Evolutionary conservation across 2,113 vertebrate species (phyloP), one percentile per base, ranked within the genome.

Genomic region (Ammodramus savannarum): DNA sequence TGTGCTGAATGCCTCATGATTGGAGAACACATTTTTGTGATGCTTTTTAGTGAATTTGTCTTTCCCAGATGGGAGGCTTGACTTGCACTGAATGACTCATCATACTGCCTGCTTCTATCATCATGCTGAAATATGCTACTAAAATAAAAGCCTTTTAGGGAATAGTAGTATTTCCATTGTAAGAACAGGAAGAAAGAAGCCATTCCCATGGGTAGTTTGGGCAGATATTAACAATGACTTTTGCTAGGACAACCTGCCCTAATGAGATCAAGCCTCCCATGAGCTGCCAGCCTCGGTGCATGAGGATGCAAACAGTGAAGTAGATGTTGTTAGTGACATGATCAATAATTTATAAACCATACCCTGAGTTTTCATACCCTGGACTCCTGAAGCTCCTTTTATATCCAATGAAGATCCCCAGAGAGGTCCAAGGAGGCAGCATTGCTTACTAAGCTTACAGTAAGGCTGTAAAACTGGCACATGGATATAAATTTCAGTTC

Each of bases 11-110:
- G 65, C 27, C 36, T 94, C 58, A 78, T 68, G 58, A 75, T 32
- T 79, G 54, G 58, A 85, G 91, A 85, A 48, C 52, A 31, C 1
- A 0, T 54, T 61, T 34, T 29, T 3, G 1, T 38, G 16, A 65
- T 17, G n/a, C n/a, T 67, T 85, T 94, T 85, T 27, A 74, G 43
- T 34, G 61, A 75, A 81, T 62, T 74, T 55, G 27, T 63, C 73
- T 52, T 41, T 63, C 80, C n/a, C 48, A 72, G 36, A 36, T 34
- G 55, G 62, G 83, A 80, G 59, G 49, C 49, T 86, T 76, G 73
- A 51, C 43, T 91, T 85, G 14, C 31, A 26, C 21, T 57, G 54
- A 41, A n/a, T 91, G 61, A 87, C 32, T 91, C 61, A 55, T 44
- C 21, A 7, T 13, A n/a, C 48, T 93, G 38, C 46, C 66, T 68